Conservation (phyloP, 1,140 invertebrate species). For the Sarcophaga peregrina region DNA sequence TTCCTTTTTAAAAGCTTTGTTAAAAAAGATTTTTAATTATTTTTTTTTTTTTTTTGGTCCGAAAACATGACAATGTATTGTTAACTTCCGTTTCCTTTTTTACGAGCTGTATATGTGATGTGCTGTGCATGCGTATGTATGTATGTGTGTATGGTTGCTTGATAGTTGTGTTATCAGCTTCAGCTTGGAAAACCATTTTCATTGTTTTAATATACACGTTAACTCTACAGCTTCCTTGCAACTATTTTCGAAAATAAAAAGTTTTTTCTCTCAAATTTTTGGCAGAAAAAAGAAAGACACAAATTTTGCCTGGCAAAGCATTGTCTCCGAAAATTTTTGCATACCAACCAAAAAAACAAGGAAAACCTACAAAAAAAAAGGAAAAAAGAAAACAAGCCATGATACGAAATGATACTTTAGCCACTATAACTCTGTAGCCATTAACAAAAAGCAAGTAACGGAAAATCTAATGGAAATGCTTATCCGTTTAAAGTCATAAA, state of each 20-base stretch:
- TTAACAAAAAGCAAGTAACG: not conserved
- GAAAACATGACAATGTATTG: constrained; percentile 27
- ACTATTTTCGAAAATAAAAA: not conserved
- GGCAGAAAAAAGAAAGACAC: not conserved
- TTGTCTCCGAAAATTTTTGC: constrained; percentile 4
- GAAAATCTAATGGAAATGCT: constrained; percentile 18
- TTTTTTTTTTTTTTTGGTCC: not conserved
- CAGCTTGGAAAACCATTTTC: not conserved
- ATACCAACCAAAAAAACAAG: not conserved
- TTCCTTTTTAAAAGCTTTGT: too few relatives aligned
- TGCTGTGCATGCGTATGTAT: not conserved
- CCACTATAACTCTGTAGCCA: not conserved
- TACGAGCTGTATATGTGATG: not conserved
- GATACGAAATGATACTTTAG: too few relatives aligned
- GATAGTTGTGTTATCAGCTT: not conserved
- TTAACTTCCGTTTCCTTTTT: constrained; percentile 27
- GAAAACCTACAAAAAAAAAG: not conserved
- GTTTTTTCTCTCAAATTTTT: not conserved
- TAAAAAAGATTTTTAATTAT: too few relatives aligned
- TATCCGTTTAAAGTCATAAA: constrained; percentile 25
- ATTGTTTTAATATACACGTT: constrained; percentile 22
- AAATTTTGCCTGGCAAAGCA: constrained; percentile 13
- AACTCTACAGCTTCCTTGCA: constrained; percentile 1
- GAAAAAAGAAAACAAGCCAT: too few relatives aligned
- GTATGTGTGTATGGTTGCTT: not conserved